Conservation (phyloP, 2,888 invertebrate species). For the Andrena camellia region DNA sequence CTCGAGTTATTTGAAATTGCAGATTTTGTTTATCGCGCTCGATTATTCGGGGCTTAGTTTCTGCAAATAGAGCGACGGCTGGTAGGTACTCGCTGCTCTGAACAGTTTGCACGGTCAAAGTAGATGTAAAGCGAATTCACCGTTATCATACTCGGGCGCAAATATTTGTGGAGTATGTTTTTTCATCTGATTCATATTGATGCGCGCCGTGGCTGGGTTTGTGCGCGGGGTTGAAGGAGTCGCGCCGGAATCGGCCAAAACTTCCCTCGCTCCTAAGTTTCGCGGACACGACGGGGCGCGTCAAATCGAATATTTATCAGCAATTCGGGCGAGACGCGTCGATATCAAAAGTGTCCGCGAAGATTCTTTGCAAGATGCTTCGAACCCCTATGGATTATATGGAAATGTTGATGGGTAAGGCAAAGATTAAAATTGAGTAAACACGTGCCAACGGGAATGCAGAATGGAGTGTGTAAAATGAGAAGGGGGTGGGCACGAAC, state of each 20-base stretch:
- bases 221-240: not conserved
- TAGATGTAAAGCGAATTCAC: not conserved
- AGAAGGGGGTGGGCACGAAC: not conserved
- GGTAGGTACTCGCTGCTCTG: not conserved
- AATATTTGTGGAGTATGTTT: not conserved
- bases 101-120: slow-evolving; percentile 4
- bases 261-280: too few relatives aligned
- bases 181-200: not conserved
- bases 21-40: not conserved
- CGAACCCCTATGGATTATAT: not conserved
- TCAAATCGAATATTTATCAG: not conserved
- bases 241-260: too few relatives aligned
- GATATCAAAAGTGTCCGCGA: not conserved
- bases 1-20: not conserved
- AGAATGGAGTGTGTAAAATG: not conserved
- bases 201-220: not conserved
- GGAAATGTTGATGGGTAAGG: not conserved
- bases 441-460: not conserved
- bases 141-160: not conserved
- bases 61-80: not conserved
- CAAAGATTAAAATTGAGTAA: not conserved
- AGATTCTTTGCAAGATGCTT: not conserved
- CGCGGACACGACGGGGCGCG: too few relatives aligned
- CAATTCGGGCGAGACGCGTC: not conserved
- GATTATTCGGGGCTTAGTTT: slow-evolving; percentile 8